phyloP scores from a whole-genome alignment of 2,888 invertebrate species.

The Ochropleura leucogaster region DNA sequence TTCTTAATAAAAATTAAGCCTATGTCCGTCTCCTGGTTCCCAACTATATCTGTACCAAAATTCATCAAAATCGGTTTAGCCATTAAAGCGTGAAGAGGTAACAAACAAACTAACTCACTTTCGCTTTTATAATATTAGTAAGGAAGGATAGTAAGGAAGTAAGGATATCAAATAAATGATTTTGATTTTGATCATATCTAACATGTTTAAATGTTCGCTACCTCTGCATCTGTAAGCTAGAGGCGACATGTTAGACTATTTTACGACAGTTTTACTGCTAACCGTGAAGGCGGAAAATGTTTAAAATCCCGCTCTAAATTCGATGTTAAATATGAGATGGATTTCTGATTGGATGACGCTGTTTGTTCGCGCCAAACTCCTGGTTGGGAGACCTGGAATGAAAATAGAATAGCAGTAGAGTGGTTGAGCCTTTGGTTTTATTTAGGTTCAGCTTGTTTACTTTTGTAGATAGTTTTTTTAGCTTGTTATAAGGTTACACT shows the following conservation, averaged over 20 bases:
- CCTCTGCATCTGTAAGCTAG: conserved; percentile 37
- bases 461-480: not conserved
- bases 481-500: no score
- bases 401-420: not conserved
- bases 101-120: no score
- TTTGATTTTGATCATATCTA: no score
- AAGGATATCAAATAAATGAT: no score
- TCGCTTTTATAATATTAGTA: no score
- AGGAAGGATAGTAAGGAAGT: no score
- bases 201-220: conserved; percentile 33
- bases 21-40: no score
- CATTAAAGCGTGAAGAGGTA: no score
- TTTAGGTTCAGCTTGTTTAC: not conserved
- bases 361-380: conserved; percentile 20
- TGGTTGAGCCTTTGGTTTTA: conserved; percentile 1
- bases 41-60: no score
- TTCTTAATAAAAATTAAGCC: no score
- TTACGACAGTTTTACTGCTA: conserved; percentile 80
- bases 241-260: conserved; percentile 70
- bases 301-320: conserved; percentile 69
- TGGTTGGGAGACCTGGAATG: not conserved
- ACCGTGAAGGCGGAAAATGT: conserved; percentile 60
- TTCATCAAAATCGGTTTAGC: no score
- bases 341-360: conserved; percentile 55
- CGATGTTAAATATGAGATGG: conserved; percentile 65